A percentile compares a stretch with the other conserved stretches of the same genome.
Evolutionary conservation across 2,888 invertebrate genomes (phyloP).

Genomic region (Aspidiotus destructor): DNA sequence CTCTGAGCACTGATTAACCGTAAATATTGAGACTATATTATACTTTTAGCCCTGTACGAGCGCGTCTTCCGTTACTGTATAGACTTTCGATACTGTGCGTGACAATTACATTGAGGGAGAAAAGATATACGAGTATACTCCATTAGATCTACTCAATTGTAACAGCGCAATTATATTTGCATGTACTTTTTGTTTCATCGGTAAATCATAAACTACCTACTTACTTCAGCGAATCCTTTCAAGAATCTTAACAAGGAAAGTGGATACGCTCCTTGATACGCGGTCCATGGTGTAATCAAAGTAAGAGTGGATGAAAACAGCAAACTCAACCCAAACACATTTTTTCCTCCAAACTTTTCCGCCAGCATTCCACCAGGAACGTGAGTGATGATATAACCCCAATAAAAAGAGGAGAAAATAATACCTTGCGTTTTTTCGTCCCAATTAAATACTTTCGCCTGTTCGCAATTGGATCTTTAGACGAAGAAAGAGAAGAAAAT

Average conservation of each 20-base stretch:
- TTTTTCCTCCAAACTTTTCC: conserved; percentile 44
- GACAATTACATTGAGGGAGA: too few species aligned
- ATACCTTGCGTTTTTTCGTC: conserved; percentile 48
- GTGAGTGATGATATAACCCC: conserved; percentile 45
- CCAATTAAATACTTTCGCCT: conserved; percentile 54
- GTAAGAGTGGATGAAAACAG: conserved; percentile 43
- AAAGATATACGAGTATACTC: too few species aligned
- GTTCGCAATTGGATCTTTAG: conserved; percentile 33
- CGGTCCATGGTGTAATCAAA: conserved; percentile 44
- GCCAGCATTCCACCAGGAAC: conserved; percentile 44
- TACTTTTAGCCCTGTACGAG: too few species aligned
- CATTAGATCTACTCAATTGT: too few species aligned
- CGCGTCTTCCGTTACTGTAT: too few species aligned
- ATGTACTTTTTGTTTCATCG: too few species aligned
- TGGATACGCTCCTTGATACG: conserved; percentile 40
- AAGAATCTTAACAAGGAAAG: conserved; percentile 43
- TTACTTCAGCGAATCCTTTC: conserved; percentile 46
- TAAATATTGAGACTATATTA: too few species aligned
- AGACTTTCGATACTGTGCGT: too few species aligned
- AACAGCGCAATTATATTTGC: too few species aligned
- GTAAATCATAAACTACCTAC: conserved; percentile 1
- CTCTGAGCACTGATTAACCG: too few species aligned
- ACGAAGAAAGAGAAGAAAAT: neutral
- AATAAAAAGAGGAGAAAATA: conserved; percentile 45
- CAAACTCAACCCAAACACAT: conserved; percentile 44